Base-by-base conservation (phyloP, 64 coral and sea anemone species). In the Dendrophyllia cribrosa region DNA sequence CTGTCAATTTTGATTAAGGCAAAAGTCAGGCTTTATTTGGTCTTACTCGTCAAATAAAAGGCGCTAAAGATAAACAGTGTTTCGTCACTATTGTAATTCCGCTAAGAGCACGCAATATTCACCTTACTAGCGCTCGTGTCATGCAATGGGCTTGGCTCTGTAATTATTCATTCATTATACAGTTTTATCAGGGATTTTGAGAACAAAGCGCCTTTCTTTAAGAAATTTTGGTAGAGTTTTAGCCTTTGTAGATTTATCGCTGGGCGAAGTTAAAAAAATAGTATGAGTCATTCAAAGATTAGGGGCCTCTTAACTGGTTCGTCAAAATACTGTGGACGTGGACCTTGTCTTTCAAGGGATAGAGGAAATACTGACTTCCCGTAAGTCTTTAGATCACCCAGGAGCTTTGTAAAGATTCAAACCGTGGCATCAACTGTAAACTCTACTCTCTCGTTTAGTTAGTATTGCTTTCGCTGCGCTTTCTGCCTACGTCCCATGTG, bases 151-250 rank as follows among this genome's bases (percentile, higher is more conserved):
- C 62, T 21, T 12, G 77, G 55, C 34, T 10, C 45, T 34, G 5
- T 84, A 84, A 84, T 84, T 84, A 84, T 67, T 50, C 62, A 84
- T 46, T 66, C 45, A 84, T 68, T 66, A 67, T 84, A 19, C 80
- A 66, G 80, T 84, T 84, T 77, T 66, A 34, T n/a, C 25, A 25
- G 56, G 0, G 34, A 34, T 34, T 34, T 66, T 48, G 9, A 84
- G 60, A 66, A 84, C 80, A 84, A 84, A 67, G 80, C n/a, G 19
- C 45, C 62, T 67, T 84, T 84, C 80, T 84, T 48, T 5, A 2
- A 13, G 45, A 68, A 12, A 51, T 4, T 47, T 11, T 3, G 72
- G 3, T n/a, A 19, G 72, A 51, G 17, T 51, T 75, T n/a, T 19
- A 75, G 46, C 7, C 46, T 50, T 43, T 75, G 46, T 13, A 75